Base-by-base conservation (phyloP, 1,140 invertebrate genomes). In the Brachionus plicatilis region DNA sequence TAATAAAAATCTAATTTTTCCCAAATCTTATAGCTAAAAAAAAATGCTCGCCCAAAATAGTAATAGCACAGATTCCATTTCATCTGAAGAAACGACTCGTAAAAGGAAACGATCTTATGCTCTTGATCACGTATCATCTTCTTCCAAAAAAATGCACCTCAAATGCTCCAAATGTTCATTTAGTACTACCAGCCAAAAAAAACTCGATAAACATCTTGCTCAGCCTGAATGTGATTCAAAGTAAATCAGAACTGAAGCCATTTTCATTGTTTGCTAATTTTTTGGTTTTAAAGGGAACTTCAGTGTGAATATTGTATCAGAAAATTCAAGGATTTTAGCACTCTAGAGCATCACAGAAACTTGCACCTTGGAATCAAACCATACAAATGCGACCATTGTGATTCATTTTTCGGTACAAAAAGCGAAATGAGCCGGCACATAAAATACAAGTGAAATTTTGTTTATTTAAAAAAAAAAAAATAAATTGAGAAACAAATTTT, bases 351-450 rank as follows among this genome's bases (percentile, higher is more conserved):
- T 24, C 82, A 83, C 65, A 8, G 60, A 27, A 83, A 83, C 29
- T 45, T 68, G 12, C 82, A 83, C 47, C 41, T 83, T n/a, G 82
- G 82, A 53, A 47, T 83, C 7, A 83, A 83, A 20, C 82, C 82
- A 12, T 72, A 43, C 14, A 43, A 83, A 60, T 83, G 82, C n/a
- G 53, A 50, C n/a, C 24, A 41, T 70, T 98, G 96, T 90, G 94
- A 95, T 9, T 94, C 94, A 85, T 93, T 94, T 11, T 98, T 98
- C 88, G 98, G 96, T 1, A 98, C 96, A 2, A 97, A 95, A 78
- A 95, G 96, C 85, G 96, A 98, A 90, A 91, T 97, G 75, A 94
- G 97, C 0, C 92, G 96, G 41, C 96, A 98, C 88, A 94, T 97
- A 5, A 92, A 95, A 2, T 90, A 90, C 85, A 83, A 84, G 66